Base-by-base conservation (phyloP, 2,113 vertebrate species). In the Strix aluco region DNA sequence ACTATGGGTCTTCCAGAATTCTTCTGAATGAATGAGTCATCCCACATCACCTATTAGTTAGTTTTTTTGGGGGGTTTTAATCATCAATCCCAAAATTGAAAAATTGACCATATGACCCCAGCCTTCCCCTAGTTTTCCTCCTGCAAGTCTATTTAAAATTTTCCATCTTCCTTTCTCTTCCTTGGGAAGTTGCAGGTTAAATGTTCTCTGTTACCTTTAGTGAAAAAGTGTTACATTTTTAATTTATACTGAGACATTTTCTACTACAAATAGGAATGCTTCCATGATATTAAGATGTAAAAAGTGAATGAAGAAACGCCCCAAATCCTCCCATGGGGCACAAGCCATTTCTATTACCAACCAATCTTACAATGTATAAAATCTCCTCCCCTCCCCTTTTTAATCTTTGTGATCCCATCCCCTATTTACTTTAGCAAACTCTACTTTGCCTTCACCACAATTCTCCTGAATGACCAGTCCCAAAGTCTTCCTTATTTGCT, bases 351-450 rank as follows among this genome's bases (percentile, higher is more conserved):
- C 20, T 73, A 34, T 55, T 61, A 30, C 23, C 40, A 79, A 17
- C 20, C 18, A 73, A 57, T n/a, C 34, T 57, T 57, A 73, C 10
- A 87, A 61, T 30, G 36, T 16, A 62, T 34, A 67, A 72, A 36
- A 69, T n/a, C 18, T 23, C 4, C 7, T 3, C 6, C 1, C 1
- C 5, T 3, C 13, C 18, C 12, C 5, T 21, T 69, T 84, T 40
- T 42, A 7, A 36, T 32, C 44, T 65, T 66, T 26, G 30, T 49
- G 18, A 34, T 75, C 30, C 18, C 34, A 54, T 26, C 27, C 22
- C 30, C 15, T 70, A 18, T 54, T 71, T 42, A 59, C 38, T 75
- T 85, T 19, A 42, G 5, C 21, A 55, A 63, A 30, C 9, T 55
- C 15, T 67, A 29, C 21, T 46, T 90, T 54, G 18, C 27, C 32